A percentile compares a stretch with the other conserved stretches of the same genome.
phyloP scores from a whole-genome alignment of 2,113 vertebrate genomes.

The Proterorhinus semilunaris region DNA sequence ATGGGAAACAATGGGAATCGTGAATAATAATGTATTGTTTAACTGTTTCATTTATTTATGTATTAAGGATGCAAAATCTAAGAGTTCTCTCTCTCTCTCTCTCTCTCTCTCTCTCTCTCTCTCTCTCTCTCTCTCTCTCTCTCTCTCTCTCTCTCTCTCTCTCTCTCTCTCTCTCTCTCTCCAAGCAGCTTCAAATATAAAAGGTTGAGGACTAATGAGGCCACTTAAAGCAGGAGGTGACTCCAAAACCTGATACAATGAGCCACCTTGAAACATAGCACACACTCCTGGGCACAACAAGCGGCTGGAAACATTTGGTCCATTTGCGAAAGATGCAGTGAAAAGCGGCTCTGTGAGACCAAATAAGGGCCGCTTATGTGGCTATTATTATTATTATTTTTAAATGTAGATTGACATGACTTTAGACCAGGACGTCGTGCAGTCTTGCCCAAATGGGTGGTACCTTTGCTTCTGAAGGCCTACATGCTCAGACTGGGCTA shows the following conservation, averaged over 20 bases:
- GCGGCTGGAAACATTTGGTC: conserved; percentile 62
- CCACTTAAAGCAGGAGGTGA: conserved; percentile 49
- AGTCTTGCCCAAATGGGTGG: conserved; percentile 45
- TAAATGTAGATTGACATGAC: conserved; percentile 46
- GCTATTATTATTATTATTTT: conserved; percentile 28
- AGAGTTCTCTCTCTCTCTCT: neutral
- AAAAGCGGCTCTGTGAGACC: conserved; percentile 62
- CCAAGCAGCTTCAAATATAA: conserved; percentile 37
- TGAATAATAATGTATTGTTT: too few species aligned
- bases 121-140: too few species aligned
- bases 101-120: too few species aligned
- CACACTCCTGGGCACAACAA: conserved; percentile 26
- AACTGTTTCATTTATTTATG: too few species aligned
- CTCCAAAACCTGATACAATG: conserved; percentile 34
- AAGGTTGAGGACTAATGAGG: conserved; percentile 45
- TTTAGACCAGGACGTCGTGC: conserved; percentile 29
- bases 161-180: too few species aligned
- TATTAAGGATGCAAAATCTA: too few species aligned
- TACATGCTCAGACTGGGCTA: conserved; percentile 31
- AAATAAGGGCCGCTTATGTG: conserved; percentile 61
- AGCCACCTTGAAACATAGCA: conserved; percentile 38
- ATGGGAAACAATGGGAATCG: too few species aligned
- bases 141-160: too few species aligned
- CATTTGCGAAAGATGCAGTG: conserved; percentile 33
- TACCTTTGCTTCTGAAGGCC: conserved; percentile 40